phyloP scores from a whole-genome alignment of 2,888 invertebrate genomes.

The Orthonychiurus folsomi region DNA sequence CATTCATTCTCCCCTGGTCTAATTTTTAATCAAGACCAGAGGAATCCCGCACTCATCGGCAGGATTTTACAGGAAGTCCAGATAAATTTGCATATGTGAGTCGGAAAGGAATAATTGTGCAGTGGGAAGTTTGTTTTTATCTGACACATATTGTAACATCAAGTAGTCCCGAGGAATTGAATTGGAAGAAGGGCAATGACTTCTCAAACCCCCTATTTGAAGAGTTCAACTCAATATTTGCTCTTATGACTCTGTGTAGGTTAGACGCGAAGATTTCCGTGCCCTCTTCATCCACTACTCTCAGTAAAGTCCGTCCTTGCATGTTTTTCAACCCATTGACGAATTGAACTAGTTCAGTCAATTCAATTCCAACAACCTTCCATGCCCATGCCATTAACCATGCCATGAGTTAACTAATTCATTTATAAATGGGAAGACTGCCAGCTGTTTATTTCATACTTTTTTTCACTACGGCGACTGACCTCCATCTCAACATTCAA shows the following conservation, averaged over 20 bases:
- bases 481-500: too few relatives aligned
- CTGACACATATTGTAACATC: background rate
- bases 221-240: background rate
- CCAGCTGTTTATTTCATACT: too few relatives aligned
- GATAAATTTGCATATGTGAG: too few relatives aligned
- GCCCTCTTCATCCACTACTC: background rate
- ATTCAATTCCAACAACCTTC: too few relatives aligned
- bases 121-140: background rate
- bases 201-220: background rate
- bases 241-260: too few relatives aligned
- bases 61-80: too few relatives aligned
- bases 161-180: background rate
- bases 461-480: too few relatives aligned
- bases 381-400: too few relatives aligned
- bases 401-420: background rate
- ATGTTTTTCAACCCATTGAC: background rate
- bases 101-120: background rate
- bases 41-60: background rate
- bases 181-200: background rate
- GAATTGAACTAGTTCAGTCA: conserved; percentile 1
- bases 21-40: too few relatives aligned
- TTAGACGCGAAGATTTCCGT: too few relatives aligned
- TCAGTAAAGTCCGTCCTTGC: background rate
- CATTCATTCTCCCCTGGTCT: background rate
- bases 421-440: too few relatives aligned